Evolutionary conservation across 1,140 invertebrate genomes (phyloP).

Genomic region (Colletes latitarsis): DNA sequence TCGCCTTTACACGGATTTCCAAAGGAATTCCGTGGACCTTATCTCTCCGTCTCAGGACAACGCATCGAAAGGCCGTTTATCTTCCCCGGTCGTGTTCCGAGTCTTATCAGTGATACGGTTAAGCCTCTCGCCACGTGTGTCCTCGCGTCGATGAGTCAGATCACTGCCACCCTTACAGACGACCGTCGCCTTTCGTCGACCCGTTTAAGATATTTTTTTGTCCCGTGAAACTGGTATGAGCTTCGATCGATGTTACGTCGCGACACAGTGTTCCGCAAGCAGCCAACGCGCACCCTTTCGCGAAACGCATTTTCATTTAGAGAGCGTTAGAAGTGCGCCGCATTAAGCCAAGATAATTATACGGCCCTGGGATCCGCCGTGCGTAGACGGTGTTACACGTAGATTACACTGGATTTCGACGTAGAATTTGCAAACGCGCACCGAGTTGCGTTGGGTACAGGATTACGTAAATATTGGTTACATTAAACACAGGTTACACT

Average conservation of each 20-base stretch:
- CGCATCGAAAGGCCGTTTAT: constrained; percentile 37
- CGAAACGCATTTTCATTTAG: too few relatives aligned
- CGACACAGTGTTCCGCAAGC: not conserved
- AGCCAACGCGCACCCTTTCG: too few relatives aligned
- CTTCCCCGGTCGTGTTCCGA: constrained; percentile 8
- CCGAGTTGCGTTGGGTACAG: not conserved
- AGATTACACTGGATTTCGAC: not conserved
- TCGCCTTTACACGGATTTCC: not conserved
- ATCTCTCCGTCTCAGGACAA: constrained; percentile 19
- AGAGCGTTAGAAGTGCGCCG: too few relatives aligned
- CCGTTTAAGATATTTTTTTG: constrained; percentile 26
- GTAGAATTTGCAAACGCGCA: too few relatives aligned
- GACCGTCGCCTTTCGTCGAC: constrained; percentile 4
- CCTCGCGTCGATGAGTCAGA: constrained; percentile 29
- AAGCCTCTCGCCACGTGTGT: constrained; percentile 23
- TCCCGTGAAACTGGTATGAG: not conserved
- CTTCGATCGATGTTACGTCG: not conserved
- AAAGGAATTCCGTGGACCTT: constrained; percentile 14
- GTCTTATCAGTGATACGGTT: constrained; percentile 40
- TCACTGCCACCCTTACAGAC: not conserved
- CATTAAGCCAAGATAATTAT: too few relatives aligned
- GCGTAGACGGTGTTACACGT: not conserved
- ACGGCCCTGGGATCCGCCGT: not conserved
- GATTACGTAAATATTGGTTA: constrained; percentile 23
- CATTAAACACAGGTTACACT: constrained; percentile 17